These are phyloP conservation scores for Drosophila subpulchrella DNA, from an alignment of 1,140 invertebrate species.

Conservation along the genomic window DNA sequence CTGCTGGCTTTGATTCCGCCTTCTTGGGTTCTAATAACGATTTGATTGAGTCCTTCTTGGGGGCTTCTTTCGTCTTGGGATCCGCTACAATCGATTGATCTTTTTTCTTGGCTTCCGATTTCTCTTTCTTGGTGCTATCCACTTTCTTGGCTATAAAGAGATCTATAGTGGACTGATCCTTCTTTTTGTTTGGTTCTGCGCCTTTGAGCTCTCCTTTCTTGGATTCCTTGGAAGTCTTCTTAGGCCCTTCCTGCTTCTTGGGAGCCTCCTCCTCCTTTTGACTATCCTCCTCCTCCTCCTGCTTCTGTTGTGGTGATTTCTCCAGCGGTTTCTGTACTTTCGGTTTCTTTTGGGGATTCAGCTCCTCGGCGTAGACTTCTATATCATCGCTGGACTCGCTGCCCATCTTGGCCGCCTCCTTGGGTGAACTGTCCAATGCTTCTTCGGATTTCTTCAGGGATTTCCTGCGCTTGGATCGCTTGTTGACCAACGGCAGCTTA, in stretches of 20 bases:
- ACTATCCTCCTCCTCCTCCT: not conserved
- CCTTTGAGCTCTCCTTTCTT: not conserved
- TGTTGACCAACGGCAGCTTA: constrained; percentile 69
- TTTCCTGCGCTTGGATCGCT: constrained; percentile 68
- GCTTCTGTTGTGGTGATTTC: not conserved
- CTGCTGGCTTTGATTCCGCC: not conserved
- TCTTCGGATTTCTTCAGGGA: constrained; percentile 36
- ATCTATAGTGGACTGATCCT: constrained; percentile 1
- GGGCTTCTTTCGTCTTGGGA: not conserved
- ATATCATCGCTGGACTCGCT: constrained; percentile 70
- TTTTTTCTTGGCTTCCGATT: not conserved
- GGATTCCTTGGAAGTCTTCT: not conserved
- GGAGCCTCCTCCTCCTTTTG: not conserved
- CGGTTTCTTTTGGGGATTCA: constrained; percentile 61
- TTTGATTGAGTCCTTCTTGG: not conserved
- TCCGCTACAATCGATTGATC: not conserved
- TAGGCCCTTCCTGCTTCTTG: not conserved
- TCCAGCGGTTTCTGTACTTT: constrained; percentile 31
- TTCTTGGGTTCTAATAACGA: not conserved
- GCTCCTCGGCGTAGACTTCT: constrained; percentile 47
- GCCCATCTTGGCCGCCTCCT: not conserved
- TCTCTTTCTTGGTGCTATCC: not conserved
- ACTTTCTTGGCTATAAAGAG: constrained; percentile 1
- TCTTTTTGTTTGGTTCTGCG: not conserved
- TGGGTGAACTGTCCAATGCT: not conserved